phyloP scores from a whole-genome alignment of 2,888 invertebrate species.

The Julus scanicus region DNA sequence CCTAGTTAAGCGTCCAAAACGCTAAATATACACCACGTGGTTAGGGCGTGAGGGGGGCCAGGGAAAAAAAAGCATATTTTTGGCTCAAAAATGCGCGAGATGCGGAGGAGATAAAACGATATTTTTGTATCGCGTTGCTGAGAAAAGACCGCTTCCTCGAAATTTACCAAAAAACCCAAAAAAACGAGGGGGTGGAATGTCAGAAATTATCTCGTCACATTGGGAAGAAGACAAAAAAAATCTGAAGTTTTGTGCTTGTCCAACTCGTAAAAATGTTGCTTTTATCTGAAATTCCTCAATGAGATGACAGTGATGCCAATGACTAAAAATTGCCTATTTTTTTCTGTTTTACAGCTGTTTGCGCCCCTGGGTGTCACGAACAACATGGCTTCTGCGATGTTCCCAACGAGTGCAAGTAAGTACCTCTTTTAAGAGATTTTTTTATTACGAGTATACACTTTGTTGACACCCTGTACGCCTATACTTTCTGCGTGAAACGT shows the following conservation, averaged over 20 bases:
- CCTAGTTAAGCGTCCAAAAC: slow-evolving; percentile 1
- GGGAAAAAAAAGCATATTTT: neutral
- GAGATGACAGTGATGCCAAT: slow-evolving; percentile 42
- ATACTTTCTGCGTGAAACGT: neutral
- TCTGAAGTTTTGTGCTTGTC: neutral
- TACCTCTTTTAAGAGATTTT: slow-evolving; percentile 63
- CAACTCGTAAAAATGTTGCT: neutral
- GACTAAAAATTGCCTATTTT: slow-evolving; percentile 59
- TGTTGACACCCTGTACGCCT: neutral
- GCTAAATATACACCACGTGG: slow-evolving; percentile 20
- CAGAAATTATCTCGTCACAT: neutral
- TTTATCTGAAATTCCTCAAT: neutral
- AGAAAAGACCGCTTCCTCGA: neutral
- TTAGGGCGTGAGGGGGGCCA: neutral
- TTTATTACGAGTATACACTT: neutral
- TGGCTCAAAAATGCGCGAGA: neutral
- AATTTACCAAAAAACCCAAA: neutral
- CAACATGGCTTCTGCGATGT: slow-evolving; percentile 90
- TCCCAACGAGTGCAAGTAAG: slow-evolving; percentile 97
- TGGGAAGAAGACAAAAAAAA: slow-evolving; percentile 8
- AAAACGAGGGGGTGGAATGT: slow-evolving; percentile 1
- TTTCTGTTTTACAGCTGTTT: slow-evolving; percentile 83
- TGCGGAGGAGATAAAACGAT: slow-evolving; percentile 3
- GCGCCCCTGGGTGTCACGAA: slow-evolving; percentile 90
- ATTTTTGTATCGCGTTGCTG: slow-evolving; percentile 5